Conservation (phyloP, 1,140 invertebrate genomes). For the Calephelis virginiensis region DNA sequence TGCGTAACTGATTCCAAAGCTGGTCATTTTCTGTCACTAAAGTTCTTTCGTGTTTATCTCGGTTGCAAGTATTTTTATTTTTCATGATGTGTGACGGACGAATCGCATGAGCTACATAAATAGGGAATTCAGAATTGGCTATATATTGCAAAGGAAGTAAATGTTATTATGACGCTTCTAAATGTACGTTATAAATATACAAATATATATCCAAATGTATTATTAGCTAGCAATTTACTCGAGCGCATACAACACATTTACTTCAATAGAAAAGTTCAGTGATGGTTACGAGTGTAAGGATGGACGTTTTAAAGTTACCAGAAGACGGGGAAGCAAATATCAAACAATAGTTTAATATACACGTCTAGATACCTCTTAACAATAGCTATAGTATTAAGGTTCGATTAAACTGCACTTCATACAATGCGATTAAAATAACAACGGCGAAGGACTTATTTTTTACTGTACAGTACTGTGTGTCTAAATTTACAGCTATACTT, state of each 20-base stretch:
- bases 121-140: slow-evolving; percentile 6
- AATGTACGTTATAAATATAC: slow-evolving; percentile 15
- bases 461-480: too few species aligned
- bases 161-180: slow-evolving; percentile 44
- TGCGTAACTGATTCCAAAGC: too few species aligned
- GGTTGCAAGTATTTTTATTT: not conserved
- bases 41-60: too few species aligned
- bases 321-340: slow-evolving; percentile 71
- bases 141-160: slow-evolving; percentile 44
- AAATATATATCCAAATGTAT: slow-evolving; percentile 23
- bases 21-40: too few species aligned
- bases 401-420: not conserved
- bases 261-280: slow-evolving; percentile 48
- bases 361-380: slow-evolving; percentile 14
- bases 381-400: slow-evolving; percentile 8
- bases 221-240: slow-evolving; percentile 37
- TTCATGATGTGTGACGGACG: not conserved
- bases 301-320: slow-evolving; percentile 67
- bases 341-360: slow-evolving; percentile 15
- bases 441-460: too few species aligned
- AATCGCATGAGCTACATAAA: slow-evolving; percentile 4
- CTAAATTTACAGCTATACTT: too few species aligned
- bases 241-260: slow-evolving; percentile 49
- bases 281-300: slow-evolving; percentile 60
- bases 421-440: too few species aligned